Percentiles rank a stretch among this genome's conserved stretches.
These are phyloP conservation scores for Lethrus apterus DNA, from an alignment of 1,140 invertebrate genomes.

Conservation along the genomic window DNA sequence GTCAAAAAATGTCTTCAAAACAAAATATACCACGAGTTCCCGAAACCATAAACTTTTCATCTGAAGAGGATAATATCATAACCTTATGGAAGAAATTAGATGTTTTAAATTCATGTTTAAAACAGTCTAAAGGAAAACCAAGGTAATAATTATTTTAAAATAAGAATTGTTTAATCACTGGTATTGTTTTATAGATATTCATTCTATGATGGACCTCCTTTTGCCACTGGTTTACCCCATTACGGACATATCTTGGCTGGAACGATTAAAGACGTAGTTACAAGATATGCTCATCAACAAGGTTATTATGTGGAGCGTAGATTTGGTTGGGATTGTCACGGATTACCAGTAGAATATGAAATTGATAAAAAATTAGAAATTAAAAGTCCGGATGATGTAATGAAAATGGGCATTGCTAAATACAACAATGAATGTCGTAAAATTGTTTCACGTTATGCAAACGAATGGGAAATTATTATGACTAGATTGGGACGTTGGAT, in stretches of 20 bases:
- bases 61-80: conserved; percentile 81
- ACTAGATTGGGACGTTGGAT: conserved; percentile 94
- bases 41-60: conserved; percentile 59
- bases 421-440: conserved; percentile 96
- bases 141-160: conserved; percentile 46
- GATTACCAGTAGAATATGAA: conserved; percentile 90
- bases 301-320: conserved; percentile 93
- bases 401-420: conserved; percentile 90
- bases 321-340: conserved; percentile 99
- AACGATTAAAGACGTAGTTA: conserved; percentile 98
- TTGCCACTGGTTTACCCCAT: conserved; percentile 98
- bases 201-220: conserved; percentile 99
- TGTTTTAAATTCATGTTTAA: conserved; percentile 83
- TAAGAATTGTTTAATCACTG: not conserved
- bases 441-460: conserved; percentile 95
- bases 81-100: conserved; percentile 78
- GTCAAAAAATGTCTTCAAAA: too few species aligned
- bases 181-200: conserved; percentile 46
- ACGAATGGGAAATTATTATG: conserved; percentile 90
- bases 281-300: conserved; percentile 93
- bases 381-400: conserved; percentile 94
- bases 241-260: conserved; percentile 98
- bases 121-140: conserved; percentile 75
- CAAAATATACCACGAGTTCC: conserved; percentile 42
- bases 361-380: conserved; percentile 93